Base-by-base conservation (phyloP, 1,140 invertebrate species). In the Calephelis nemesis region DNA sequence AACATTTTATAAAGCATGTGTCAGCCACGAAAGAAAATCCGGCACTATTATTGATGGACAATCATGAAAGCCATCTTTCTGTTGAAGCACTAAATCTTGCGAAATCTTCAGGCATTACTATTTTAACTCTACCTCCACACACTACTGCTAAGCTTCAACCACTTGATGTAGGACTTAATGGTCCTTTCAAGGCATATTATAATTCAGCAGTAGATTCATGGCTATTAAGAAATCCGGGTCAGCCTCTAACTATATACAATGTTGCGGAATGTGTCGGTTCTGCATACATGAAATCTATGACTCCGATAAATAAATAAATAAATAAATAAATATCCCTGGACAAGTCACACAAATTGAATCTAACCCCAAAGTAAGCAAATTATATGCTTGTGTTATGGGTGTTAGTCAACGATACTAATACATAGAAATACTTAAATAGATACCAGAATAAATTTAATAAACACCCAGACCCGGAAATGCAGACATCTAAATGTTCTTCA, bases 81-180 rank as follows among this genome's bases (percentile, higher is more conserved):
- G 62, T 86, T n/a, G 70, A 82, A 63, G 74, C 68, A 10, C 19
- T 88, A 49, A 63, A 83, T 40, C 70, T 78, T 5, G 71, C 75
- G 74, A 64, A 79, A 82, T 2, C 19, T 15, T 62, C 62, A 63
- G 79, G 77, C 1, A 71, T 63, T 3, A 63, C 42, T 13, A 12
- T 89, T 0, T 67, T 93, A 1, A 83, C 87, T n/a, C 75, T 93
- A 47, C 86, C 85, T 62, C 89, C 90, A 6, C 88, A 92, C 68
- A 83, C 75, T 39, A 81, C 76, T 40, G 74, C 87, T 65, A 87
- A 83, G 69, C 63, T 93, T n/a, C 91, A 93, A 69, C 91, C 92
- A 13, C 69, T 93, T 7, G 89, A 63, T 47, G 62, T 63, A 13
- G 62, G 42, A 5, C 2, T 63, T 7, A 12, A 63, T 75, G 76